Conservation (phyloP, 1,140 invertebrate genomes). For the Hydropsyche tenuis region DNA sequence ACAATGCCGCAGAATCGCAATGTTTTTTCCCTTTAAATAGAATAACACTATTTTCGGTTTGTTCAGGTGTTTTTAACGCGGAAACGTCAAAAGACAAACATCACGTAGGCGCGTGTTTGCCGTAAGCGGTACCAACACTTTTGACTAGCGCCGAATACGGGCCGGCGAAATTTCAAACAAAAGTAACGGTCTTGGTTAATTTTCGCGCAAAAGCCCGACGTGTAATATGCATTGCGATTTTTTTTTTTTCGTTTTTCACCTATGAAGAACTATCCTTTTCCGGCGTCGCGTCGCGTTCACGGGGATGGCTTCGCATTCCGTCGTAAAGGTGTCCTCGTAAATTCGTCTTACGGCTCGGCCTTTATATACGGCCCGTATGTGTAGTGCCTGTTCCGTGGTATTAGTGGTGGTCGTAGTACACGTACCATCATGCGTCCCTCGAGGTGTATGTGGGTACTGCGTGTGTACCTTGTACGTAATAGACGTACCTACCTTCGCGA, state of each 20-base stretch:
- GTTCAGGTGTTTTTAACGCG: conserved; percentile 13
- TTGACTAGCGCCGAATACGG: neutral
- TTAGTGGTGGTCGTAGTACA: conserved; percentile 22
- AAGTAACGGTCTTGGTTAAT: too few relatives aligned
- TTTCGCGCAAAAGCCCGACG: too few relatives aligned
- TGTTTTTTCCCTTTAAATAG: conserved; percentile 20
- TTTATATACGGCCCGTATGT: conserved; percentile 11
- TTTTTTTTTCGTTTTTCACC: too few relatives aligned
- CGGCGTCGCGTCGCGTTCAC: neutral
- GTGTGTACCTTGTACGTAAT: neutral
- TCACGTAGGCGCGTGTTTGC: neutral
- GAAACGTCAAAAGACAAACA: conserved; percentile 16
- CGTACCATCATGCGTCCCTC: conserved; percentile 13
- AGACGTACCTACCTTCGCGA: neutral
- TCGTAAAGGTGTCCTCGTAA: conserved; percentile 49
- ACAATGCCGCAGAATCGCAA: neutral
- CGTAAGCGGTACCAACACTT: neutral
- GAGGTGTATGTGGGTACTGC: conserved; percentile 6
- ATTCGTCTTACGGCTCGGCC: conserved; percentile 42
- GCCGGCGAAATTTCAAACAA: too few relatives aligned
- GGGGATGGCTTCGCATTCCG: conserved; percentile 34
- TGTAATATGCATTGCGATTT: too few relatives aligned
- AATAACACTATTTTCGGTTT: neutral
- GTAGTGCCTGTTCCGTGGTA: conserved; percentile 29
- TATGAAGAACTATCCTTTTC: neutral